These are phyloP conservation scores for Ondatra zibethicus DNA, from an alignment of 2,113 vertebrate genomes.

Conservation along the genomic window DNA sequence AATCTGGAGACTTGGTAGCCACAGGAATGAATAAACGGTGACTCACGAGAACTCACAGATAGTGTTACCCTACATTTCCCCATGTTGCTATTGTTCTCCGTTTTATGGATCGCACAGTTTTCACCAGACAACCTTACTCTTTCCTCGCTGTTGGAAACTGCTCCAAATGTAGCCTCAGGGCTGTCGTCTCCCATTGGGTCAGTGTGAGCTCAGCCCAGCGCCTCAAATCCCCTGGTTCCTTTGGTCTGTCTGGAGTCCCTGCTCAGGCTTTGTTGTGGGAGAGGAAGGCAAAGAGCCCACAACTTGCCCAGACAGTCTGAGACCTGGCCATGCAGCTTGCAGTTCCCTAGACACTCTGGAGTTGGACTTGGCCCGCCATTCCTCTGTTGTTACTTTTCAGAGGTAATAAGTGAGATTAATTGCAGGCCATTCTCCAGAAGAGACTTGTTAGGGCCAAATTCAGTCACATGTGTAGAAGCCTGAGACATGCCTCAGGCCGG, in stretches of 20 bases:
- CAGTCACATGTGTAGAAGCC: slow-evolving; percentile 79
- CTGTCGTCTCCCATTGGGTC: slow-evolving; percentile 80
- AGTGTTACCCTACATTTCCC: slow-evolving; percentile 74
- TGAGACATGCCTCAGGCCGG: slow-evolving; percentile 71
- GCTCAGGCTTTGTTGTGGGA: slow-evolving; percentile 83
- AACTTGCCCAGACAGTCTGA: slow-evolving; percentile 88
- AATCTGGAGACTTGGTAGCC: slow-evolving; percentile 77
- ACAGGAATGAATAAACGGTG: slow-evolving; percentile 81
- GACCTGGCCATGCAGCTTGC: slow-evolving; percentile 84
- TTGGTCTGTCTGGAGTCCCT: slow-evolving; percentile 82
- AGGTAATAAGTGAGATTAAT: slow-evolving; percentile 89
- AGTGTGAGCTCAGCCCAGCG: slow-evolving; percentile 82
- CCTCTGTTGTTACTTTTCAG: slow-evolving; percentile 84
- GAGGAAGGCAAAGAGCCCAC: slow-evolving; percentile 85
- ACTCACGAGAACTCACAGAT: slow-evolving; percentile 74
- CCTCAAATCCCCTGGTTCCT: slow-evolving; percentile 85
- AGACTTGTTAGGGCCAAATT: slow-evolving; percentile 75
- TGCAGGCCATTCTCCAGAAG: slow-evolving; percentile 84
- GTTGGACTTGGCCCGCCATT: slow-evolving; percentile 86
- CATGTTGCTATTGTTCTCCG: slow-evolving; percentile 76
- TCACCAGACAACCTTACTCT: slow-evolving; percentile 78
- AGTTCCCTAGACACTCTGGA: slow-evolving; percentile 86
- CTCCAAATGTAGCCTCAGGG: slow-evolving; percentile 76
- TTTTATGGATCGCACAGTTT: slow-evolving; percentile 77
- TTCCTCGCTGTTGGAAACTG: slow-evolving; percentile 76